phyloP scores from a whole-genome alignment of 2,797 vertebrate species.

The Paratrypauchen microcephalus region DNA sequence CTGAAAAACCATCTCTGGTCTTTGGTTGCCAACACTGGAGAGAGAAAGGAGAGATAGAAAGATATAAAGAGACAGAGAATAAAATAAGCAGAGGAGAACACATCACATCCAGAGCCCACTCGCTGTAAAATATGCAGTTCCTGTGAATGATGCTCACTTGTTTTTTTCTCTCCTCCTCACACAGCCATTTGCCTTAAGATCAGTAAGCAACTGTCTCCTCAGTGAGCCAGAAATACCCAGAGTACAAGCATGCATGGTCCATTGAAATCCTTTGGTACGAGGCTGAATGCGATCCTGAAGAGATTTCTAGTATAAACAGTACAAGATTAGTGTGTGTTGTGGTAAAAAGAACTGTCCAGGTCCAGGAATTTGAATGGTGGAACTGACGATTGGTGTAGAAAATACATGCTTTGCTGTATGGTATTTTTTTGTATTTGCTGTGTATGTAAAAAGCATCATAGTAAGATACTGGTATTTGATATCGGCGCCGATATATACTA shows the following conservation, averaged over 20 bases:
- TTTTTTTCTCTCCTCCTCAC: conserved; percentile 53
- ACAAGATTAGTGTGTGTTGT: background rate
- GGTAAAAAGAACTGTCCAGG: background rate
- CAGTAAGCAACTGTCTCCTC: conserved; percentile 55
- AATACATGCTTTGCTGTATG: background rate
- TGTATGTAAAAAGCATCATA: too few species aligned
- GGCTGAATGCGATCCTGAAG: conserved; percentile 11
- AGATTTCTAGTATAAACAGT: conserved; percentile 9
- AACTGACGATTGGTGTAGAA: background rate
- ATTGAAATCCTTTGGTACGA: conserved; percentile 17
- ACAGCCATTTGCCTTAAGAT: conserved; percentile 53
- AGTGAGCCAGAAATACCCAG: conserved; percentile 40
- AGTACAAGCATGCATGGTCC: conserved; percentile 8
- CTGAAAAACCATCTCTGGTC: conserved; percentile 66
- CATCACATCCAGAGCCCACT: conserved; percentile 56
- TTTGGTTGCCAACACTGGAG: conserved; percentile 59
- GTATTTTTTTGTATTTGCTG: too few species aligned
- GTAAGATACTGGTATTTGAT: too few species aligned
- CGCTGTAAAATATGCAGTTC: conserved; percentile 49
- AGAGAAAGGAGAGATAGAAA: too few species aligned
- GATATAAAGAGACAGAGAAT: background rate
- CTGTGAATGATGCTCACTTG: conserved; percentile 46
- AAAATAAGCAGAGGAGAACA: conserved; percentile 63
- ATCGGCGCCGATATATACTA: too few species aligned
- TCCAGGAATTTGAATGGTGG: background rate